These are phyloP conservation scores for Muntiacus muntjak DNA, from an alignment of 2,113 vertebrate genomes.

Conservation along the genomic window DNA sequence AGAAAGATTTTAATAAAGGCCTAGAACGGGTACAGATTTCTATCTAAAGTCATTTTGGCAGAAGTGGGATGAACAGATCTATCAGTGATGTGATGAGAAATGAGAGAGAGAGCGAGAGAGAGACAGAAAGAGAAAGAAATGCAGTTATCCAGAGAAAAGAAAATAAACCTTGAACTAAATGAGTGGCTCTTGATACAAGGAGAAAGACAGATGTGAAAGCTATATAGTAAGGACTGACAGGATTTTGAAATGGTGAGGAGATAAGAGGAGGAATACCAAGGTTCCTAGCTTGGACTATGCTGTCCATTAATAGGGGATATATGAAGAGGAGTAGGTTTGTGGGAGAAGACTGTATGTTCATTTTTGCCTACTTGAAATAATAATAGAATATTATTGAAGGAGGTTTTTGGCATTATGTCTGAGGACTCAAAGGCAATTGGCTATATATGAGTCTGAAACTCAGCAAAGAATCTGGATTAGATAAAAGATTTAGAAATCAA, in stretches of 20 bases:
- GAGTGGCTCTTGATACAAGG: background rate
- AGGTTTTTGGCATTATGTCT: background rate
- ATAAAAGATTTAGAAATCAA: slow-evolving; percentile 36
- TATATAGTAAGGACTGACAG: background rate
- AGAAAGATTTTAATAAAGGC: slow-evolving; percentile 10
- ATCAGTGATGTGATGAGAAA: background rate
- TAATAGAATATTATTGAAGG: background rate
- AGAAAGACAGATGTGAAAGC: background rate
- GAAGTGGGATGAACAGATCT: background rate
- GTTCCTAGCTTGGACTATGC: background rate
- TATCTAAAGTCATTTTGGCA: background rate
- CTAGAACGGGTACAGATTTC: background rate
- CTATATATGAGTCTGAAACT: background rate
- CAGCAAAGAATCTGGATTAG: background rate
- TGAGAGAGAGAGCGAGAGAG: background rate
- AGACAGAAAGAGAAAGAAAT: background rate
- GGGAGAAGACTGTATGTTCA: background rate
- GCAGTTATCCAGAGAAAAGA: background rate
- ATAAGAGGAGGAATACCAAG: background rate
- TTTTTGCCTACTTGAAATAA: slow-evolving; percentile 15
- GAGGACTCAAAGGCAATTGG: background rate
- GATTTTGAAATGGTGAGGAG: background rate
- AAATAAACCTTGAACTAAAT: background rate
- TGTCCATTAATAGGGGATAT: background rate
- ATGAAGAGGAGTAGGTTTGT: background rate